These are phyloP conservation scores for Knipowitschia caucasica DNA, from an alignment of 2,797 vertebrate genomes.

Conservation along the genomic window DNA sequence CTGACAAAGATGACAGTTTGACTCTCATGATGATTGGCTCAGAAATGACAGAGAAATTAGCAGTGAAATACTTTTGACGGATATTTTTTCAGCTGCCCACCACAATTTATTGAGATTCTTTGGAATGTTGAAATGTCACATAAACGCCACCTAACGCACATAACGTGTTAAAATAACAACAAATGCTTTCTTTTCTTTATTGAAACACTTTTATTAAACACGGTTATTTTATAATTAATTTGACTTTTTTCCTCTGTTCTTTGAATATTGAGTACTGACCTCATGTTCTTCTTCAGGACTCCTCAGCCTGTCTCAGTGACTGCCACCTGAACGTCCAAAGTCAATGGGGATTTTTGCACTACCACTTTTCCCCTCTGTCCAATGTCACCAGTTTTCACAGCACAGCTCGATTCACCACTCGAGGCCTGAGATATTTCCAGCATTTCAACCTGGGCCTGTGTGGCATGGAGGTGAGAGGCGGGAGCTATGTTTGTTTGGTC, in stretches of 20 bases:
- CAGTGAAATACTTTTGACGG: too few relatives aligned
- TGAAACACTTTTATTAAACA: too few relatives aligned
- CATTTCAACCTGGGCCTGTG: conserved; percentile 86
- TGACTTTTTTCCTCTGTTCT: neutral
- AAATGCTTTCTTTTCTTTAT: neutral
- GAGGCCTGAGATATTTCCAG: conserved; percentile 87
- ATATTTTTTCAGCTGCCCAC: too few relatives aligned
- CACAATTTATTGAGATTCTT: too few relatives aligned
- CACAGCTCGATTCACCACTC: conserved; percentile 86
- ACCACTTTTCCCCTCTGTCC: conserved; percentile 82
- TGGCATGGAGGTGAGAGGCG: conserved; percentile 81
- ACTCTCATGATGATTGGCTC: too few relatives aligned
- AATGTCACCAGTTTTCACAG: conserved; percentile 70
- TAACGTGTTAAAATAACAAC: too few relatives aligned
- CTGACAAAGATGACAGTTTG: too few relatives aligned
- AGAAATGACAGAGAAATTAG: too few relatives aligned
- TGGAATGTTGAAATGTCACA: too few relatives aligned
- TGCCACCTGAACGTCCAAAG: conserved; percentile 71
- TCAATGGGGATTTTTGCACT: conserved; percentile 59
- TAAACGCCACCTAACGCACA: too few relatives aligned
- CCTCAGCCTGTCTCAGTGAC: conserved; percentile 84
- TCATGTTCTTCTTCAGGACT: conserved; percentile 68
- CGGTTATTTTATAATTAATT: neutral
- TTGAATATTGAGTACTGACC: too few relatives aligned
- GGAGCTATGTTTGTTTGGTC: neutral